Conservation (phyloP, 2,797 vertebrate genomes). For the Chloroceryle amazona region DNA sequence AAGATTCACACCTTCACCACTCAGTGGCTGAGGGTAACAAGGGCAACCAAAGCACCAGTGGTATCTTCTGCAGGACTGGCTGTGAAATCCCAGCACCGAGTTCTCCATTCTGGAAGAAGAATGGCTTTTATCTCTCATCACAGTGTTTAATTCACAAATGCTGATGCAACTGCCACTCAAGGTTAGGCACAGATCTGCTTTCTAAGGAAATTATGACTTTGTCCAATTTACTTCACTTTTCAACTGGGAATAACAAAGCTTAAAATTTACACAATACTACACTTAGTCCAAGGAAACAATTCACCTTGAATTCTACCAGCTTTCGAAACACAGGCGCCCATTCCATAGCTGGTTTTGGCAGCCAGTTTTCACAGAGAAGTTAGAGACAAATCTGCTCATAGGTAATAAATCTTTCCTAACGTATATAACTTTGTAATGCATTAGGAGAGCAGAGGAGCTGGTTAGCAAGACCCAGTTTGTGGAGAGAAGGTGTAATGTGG, state of each 20-base stretch:
- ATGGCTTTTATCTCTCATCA: not conserved
- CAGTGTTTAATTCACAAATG: accelerated
- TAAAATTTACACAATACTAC: not conserved
- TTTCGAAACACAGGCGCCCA: not conserved
- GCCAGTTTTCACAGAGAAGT: not conserved
- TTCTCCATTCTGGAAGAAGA: not conserved
- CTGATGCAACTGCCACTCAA: not conserved
- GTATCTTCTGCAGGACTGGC: not conserved
- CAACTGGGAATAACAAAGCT: not conserved
- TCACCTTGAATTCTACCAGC: not conserved
- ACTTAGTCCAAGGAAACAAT: not conserved
- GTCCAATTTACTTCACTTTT: not conserved
- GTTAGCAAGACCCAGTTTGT: not conserved
- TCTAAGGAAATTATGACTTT: not conserved
- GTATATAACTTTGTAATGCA: not conserved
- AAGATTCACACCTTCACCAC: not conserved
- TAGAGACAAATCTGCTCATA: not conserved
- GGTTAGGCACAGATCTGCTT: not conserved
- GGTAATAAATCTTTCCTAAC: not conserved
- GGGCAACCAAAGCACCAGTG: accelerated
- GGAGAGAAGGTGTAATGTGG: not conserved
- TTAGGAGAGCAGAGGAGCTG: not conserved
- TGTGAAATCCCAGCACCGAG: not conserved
- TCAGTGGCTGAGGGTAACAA: not conserved
- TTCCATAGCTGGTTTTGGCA: not conserved